Base-by-base conservation (phyloP, 2,113 vertebrate species). In the Accipiter virgatus region DNA sequence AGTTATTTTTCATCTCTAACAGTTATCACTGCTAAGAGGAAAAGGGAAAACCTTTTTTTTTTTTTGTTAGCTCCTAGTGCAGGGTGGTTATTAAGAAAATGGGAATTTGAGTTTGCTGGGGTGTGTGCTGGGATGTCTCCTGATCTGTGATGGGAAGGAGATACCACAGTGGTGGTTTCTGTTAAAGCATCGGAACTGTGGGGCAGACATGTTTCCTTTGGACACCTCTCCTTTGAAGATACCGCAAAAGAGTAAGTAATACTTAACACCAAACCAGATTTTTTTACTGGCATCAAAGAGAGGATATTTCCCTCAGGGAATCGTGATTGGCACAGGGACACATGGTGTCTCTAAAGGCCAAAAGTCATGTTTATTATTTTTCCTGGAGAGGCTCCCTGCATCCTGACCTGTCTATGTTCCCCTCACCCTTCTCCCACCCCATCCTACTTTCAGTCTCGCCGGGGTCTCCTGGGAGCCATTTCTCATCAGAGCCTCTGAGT, bases 1-100 rank as follows among this genome's bases (percentile, higher is more conserved):
- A 88, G 77, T 50, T 80, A 67, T 81, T 90, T 95, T 90, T 96
- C 74, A 88, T 93, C 55, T 81, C 90, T 62, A 90, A 47, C 42
- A 34, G 58, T 63, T 82, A 68, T 16, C 26, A 45, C 34, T 77
- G 52, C 34, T 83, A 40, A 47, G 31, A 90, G n/a, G 38, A 91
- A 81, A 91, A 90, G 25, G 27, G n/a, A 23, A 66, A 68, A 52
- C 6, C 7, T 10, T 22, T 32, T 42, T 29, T 42, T 29, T 38
- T 74, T 38, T 13, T 45, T 16, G 3, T 61, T 92, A 45, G 10
- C 17, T 82, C 3, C 34, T 77, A n/a, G 4, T 10, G 13, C 5
- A 6, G 45, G 13, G 13, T 42, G 19, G 8, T n/a, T 91, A 55
- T 80, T 45, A 85, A 90, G 38, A 58, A 89, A 85, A 36, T 1